Evolutionary conservation across 1,140 invertebrate species (phyloP), one percentile per base, ranked within the genome.

Genomic region (Lysiphlebus fabarum): DNA sequence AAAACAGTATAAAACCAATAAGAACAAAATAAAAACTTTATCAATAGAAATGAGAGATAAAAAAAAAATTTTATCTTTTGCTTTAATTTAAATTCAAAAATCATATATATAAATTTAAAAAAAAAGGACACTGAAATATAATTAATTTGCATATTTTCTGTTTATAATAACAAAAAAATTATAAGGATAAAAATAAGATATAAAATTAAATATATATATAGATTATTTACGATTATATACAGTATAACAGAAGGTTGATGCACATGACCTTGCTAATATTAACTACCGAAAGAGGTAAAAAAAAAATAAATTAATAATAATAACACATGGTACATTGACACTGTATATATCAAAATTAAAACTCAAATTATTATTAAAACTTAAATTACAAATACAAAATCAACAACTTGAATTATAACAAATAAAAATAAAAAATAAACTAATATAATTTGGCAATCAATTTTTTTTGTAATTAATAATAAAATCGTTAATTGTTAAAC

Each of bases 141-240:
- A n/a, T 17, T n/a, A 12, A 45, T 59, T 59, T 45, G 41, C 49
- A 59, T 59, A 59, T 59, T 53, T 59, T 8, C 36, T 14, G 26
- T 7, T 26, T 34, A 50, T 7, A 38, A 47, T 26, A 54, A 54
- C 40, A 48, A 59, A 44, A 51, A 51, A 51, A 51, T 51, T 33
- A 6, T 40, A 40, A 7, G 10, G 10, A 40, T 7, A 5, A 11
- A n/a, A 38, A 51, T 37, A 51, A n/a, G 12, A 51, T 36, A 11
- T n/a, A 34, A 47, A 14, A 36, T n/a, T n/a, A n/a, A n/a, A n/a
- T n/a, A 56, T 37, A 48, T 36, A 47, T 48, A 4, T 14, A 11
- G 12, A 41, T 59, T 47, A 59, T 59, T 59, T 59, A 59, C 58
- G 51, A 59, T 59, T 42, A 6, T 54, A 26, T 36, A 45, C 45